Conservation (phyloP, 2,113 vertebrate species). For the Leucoraja erinaceus region DNA sequence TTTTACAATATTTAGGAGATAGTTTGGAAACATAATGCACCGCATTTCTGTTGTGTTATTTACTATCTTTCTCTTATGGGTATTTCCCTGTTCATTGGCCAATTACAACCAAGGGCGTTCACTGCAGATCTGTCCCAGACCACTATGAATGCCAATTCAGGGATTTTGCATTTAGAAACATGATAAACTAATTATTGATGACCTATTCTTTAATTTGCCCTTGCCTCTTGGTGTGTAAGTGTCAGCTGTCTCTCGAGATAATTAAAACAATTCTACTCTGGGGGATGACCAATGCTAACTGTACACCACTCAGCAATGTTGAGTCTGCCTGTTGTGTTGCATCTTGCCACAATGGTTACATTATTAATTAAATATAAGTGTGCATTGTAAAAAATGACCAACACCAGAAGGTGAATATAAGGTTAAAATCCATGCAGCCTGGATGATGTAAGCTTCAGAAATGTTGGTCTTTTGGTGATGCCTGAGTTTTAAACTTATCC, state of each 20-base stretch:
- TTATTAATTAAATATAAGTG: not conserved
- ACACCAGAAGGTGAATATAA: not conserved
- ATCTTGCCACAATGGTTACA: not conserved
- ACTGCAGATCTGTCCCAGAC: not conserved
- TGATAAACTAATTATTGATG: not conserved
- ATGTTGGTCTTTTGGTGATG: not conserved
- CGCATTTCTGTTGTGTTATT: not conserved
- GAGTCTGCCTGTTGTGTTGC: not conserved
- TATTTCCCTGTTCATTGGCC: not conserved
- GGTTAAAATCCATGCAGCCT: not conserved
- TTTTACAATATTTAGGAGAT: not conserved
- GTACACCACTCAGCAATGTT: not conserved
- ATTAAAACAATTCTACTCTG: not conserved
- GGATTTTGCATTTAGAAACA: not conserved
- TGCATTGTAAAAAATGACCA: not conserved
- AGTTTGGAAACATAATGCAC: not conserved
- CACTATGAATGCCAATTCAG: not conserved
- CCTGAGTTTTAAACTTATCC: not conserved
- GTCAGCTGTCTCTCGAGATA: not conserved
- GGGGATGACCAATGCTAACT: not conserved
- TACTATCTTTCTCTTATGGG: not conserved
- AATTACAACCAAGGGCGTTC: not conserved
- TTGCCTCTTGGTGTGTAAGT: not conserved
- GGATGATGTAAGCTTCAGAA: not conserved
- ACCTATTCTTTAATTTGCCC: not conserved